phyloP scores from a whole-genome alignment of 2,888 invertebrate species.

The Priocnemis perturbator region DNA sequence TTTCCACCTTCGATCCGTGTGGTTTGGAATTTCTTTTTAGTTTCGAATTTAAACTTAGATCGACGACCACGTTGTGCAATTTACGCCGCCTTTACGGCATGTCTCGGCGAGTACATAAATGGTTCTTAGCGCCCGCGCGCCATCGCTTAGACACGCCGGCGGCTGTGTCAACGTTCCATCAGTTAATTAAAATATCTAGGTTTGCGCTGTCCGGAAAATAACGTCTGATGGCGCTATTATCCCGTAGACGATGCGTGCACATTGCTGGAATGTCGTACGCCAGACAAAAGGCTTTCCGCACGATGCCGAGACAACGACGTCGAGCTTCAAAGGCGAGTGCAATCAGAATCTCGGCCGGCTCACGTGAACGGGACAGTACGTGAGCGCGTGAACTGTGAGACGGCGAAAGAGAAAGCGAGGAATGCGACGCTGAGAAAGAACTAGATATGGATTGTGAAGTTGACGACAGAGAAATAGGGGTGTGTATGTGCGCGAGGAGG shows the following conservation, averaged over 20 bases:
- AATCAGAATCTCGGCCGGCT: constrained; percentile 39
- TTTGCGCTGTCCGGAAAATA: constrained; percentile 25
- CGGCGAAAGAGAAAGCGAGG: not conserved
- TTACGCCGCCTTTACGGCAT: no score
- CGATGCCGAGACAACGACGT: constrained; percentile 25
- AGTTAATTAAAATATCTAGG: not conserved
- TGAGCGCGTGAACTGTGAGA: not conserved
- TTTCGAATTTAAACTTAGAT: no score
- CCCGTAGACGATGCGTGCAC: constrained; percentile 15
- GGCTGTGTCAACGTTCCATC: no score
- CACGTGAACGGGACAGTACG: constrained; percentile 14
- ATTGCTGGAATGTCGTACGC: constrained; percentile 16
- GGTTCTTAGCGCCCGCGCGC: no score
- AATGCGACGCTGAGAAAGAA: no score
- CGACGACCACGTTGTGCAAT: no score
- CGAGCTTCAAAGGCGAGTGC: constrained; percentile 19
- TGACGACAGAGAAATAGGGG: not conserved
- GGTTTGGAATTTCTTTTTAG: no score
- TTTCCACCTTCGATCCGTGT: no score
- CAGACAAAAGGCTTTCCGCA: constrained; percentile 40
- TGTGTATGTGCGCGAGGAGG: not conserved
- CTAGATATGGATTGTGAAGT: no score
- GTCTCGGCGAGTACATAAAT: no score
- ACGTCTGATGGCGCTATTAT: constrained; percentile 29
- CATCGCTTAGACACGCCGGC: no score